Conservation (phyloP, 2,797 vertebrate genomes). For the Amphiprion clarkii region DNA sequence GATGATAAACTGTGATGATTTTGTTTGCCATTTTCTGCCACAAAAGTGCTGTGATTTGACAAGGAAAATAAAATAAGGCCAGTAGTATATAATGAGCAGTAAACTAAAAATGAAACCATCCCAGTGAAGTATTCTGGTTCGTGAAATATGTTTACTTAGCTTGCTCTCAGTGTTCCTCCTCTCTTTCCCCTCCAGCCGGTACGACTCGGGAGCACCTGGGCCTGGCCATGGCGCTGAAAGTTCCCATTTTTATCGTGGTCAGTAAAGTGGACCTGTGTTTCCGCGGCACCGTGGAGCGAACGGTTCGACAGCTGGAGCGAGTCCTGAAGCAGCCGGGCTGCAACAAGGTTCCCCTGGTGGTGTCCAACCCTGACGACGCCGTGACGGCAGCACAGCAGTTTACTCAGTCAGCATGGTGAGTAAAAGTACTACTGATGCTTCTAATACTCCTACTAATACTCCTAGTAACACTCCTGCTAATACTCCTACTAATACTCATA, state of each 20-base stretch:
- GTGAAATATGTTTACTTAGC: not conserved
- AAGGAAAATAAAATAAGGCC: no score
- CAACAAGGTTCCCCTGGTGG: conserved; percentile 94
- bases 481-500: no score
- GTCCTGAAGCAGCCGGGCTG: conserved; percentile 97
- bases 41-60: no score
- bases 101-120: no score
- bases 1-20: no score
- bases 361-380: conserved; percentile 91
- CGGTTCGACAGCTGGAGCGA: conserved; percentile 93
- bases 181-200: conserved; percentile 84
- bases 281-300: conserved; percentile 91
- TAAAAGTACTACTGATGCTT: not conserved
- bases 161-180: conserved; percentile 8
- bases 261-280: conserved; percentile 96
- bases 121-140: not conserved
- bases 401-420: conserved; percentile 86
- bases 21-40: no score
- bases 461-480: no score
- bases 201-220: conserved; percentile 96
- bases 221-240: conserved; percentile 96
- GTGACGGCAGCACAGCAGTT: conserved; percentile 97
- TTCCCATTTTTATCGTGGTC: conserved; percentile 97
- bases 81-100: no score
- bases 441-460: no score